A percentile compares a stretch with the other conserved stretches of the same genome.
Conservation (phyloP, 2,888 invertebrate species). For the Mechanitis messenoides region DNA sequence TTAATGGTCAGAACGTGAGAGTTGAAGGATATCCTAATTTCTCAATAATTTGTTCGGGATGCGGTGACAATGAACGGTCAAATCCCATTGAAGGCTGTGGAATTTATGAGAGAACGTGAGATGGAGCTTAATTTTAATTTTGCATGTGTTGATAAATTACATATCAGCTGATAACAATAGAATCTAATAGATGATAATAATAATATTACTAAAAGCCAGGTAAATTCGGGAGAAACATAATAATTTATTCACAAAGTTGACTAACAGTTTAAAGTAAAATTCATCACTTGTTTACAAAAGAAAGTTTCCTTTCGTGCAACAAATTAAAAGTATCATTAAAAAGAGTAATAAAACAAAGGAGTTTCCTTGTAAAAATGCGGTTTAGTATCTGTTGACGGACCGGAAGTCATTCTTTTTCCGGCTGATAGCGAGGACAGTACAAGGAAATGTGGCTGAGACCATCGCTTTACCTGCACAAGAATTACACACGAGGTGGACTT, state of each 20-base stretch:
- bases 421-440: slow-evolving; percentile 65
- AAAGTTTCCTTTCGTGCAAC: slow-evolving; percentile 5
- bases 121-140: background rate
- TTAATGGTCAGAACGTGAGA: slow-evolving; percentile 74
- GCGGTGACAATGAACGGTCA: slow-evolving; percentile 62
- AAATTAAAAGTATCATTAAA: slow-evolving; percentile 19
- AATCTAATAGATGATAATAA: background rate
- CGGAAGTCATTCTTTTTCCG: slow-evolving; percentile 68
- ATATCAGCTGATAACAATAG: background rate
- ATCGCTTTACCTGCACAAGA: slow-evolving; percentile 51
- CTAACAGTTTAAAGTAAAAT: background rate
- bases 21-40: slow-evolving; percentile 63
- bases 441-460: slow-evolving; percentile 53
- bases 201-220: no score
- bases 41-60: slow-evolving; percentile 61
- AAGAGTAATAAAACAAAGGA: slow-evolving; percentile 32
- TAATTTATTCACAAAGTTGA: no score
- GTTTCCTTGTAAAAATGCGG: slow-evolving; percentile 47
- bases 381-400: slow-evolving; percentile 46
- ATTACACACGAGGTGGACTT: slow-evolving; percentile 46
- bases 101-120: slow-evolving; percentile 41
- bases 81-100: slow-evolving; percentile 50
- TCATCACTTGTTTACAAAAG: background rate
- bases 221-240: no score
- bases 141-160: background rate